These are phyloP conservation scores for Tokudaia muenninki DNA, from an alignment of 2,797 vertebrate genomes.

Conservation along the genomic window DNA sequence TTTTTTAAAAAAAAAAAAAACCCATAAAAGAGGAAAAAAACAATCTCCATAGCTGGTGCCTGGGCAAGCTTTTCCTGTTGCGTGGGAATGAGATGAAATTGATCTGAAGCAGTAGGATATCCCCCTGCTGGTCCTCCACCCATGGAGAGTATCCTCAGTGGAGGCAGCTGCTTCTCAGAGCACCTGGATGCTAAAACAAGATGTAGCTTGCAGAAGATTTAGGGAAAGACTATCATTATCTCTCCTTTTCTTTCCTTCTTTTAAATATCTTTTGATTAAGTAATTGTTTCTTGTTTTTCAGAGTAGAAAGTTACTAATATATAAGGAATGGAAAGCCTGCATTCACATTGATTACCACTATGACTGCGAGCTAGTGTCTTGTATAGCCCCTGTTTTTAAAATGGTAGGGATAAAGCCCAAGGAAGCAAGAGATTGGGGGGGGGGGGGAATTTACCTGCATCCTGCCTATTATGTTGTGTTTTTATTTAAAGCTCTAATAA, in stretches of 20 bases:
- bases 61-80: conserved; percentile 13
- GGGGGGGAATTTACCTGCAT: no score
- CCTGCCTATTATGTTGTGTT: not conserved
- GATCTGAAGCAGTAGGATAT: not conserved
- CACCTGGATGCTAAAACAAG: not conserved
- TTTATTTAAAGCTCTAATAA: not conserved
- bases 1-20: conserved; percentile 12
- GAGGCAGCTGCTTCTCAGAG: not conserved
- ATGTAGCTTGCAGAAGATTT: not conserved
- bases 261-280: not conserved
- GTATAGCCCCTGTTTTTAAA: rapidly evolving
- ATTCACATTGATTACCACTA: not conserved
- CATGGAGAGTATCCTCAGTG: not conserved
- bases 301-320: not conserved
- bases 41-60: not conserved
- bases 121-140: not conserved
- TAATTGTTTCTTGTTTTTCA: not conserved
- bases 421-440: not conserved
- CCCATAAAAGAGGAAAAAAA: not conserved
- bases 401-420: not conserved
- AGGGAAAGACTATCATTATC: not conserved
- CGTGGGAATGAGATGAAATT: not conserved
- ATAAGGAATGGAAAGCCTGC: not conserved
- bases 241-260: not conserved
- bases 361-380: not conserved